These are phyloP conservation scores for Podocnemis expansa DNA, from an alignment of 2,113 vertebrate genomes.

Conservation along the genomic window DNA sequence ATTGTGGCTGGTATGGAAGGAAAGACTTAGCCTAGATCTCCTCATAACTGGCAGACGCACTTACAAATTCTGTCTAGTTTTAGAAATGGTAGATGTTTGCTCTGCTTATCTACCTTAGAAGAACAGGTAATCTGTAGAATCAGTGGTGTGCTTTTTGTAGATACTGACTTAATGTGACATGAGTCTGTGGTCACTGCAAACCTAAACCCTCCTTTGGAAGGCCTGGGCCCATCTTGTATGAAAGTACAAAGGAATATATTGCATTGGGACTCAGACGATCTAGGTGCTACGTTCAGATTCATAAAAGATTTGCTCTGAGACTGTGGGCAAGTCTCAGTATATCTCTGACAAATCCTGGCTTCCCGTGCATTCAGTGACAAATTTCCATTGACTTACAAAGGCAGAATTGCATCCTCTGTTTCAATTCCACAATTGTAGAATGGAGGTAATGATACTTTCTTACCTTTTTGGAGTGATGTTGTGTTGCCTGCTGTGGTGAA, in stretches of 20 bases:
- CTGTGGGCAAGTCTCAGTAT: not conserved
- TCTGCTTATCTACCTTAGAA: not conserved
- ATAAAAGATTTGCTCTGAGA: not conserved
- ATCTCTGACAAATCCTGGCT: not conserved
- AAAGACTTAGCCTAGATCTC: not conserved
- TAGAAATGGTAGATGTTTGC: not conserved
- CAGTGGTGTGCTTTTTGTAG: not conserved
- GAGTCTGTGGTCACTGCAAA: not conserved
- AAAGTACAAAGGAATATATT: not conserved
- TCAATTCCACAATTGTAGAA: not conserved
- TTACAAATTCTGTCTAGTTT: not conserved
- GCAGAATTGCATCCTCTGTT: not conserved
- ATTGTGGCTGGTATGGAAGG: not conserved
- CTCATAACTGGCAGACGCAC: not conserved
- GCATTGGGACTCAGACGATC: not conserved
- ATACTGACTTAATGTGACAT: not conserved
- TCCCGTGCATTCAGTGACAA: not conserved
- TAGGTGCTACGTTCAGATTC: not conserved
- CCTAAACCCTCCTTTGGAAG: not conserved
- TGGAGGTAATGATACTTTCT: not conserved
- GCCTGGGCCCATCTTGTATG: not conserved
- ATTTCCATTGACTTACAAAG: not conserved
- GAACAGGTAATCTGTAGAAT: not conserved
- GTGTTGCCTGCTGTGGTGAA: not conserved
- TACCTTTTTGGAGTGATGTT: not conserved